These are phyloP conservation scores for Brachymystax lenok DNA, from an alignment of 2,797 vertebrate species.

Conservation along the genomic window DNA sequence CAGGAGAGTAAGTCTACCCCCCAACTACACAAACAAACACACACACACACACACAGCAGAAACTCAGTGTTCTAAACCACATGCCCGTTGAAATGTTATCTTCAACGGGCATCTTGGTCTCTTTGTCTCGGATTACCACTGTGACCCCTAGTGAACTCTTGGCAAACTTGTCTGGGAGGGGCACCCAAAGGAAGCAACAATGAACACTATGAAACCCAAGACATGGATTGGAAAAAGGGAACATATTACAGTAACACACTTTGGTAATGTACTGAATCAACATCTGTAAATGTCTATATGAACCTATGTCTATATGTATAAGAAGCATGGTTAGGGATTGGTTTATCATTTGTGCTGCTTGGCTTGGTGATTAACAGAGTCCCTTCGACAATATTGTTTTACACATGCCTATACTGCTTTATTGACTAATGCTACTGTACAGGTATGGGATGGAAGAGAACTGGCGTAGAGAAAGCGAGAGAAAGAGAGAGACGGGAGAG, in stretches of 20 bases:
- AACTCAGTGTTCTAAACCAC: slow-evolving; percentile 21
- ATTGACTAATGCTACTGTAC: neutral
- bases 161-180: slow-evolving; percentile 34
- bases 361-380: neutral
- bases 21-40: too few species aligned
- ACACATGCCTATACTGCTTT: neutral
- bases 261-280: slow-evolving; percentile 10
- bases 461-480: neutral
- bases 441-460: neutral
- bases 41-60: neutral
- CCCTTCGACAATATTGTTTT: neutral
- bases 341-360: neutral
- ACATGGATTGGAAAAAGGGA: neutral
- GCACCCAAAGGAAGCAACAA: slow-evolving; percentile 3
- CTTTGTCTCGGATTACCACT: slow-evolving; percentile 31
- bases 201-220: neutral
- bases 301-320: neutral
- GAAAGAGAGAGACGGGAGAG: neutral
- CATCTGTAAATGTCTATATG: neutral
- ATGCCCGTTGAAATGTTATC: slow-evolving; percentile 35
- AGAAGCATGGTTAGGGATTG: neutral
- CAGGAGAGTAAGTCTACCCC: neutral
- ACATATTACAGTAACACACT: slow-evolving; percentile 9
- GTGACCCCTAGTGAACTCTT: slow-evolving; percentile 45
- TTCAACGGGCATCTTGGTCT: neutral